These are phyloP conservation scores for Phrynocephalus forsythii DNA, from an alignment of 2,797 vertebrate species.

Conservation along the genomic window DNA sequence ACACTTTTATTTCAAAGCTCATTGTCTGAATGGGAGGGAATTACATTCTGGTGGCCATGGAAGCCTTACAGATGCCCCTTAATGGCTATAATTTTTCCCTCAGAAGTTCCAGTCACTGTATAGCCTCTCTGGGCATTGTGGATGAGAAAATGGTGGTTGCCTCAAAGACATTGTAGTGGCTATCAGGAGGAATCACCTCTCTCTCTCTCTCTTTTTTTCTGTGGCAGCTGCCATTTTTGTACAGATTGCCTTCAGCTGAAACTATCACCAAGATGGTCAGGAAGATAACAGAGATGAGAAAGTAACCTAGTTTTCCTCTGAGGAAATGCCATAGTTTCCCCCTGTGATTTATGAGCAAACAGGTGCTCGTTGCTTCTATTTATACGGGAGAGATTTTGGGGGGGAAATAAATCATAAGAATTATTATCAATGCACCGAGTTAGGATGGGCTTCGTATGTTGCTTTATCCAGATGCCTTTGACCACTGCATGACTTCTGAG, in stretches of 20 bases:
- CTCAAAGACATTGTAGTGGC: no score
- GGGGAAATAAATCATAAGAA: not conserved
- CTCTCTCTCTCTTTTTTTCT: not conserved
- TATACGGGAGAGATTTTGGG: no score
- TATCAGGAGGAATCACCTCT: no score
- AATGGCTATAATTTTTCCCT: no score
- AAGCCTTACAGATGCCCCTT: no score
- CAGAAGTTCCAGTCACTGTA: no score
- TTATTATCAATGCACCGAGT: slow-evolving; percentile 20
- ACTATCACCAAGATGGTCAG: not conserved
- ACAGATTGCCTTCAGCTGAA: not conserved
- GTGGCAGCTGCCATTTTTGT: not conserved
- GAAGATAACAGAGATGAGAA: not conserved
- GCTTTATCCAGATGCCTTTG: slow-evolving; percentile 40
- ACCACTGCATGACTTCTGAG: slow-evolving; percentile 49
- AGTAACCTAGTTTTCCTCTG: not conserved
- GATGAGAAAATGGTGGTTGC: no score
- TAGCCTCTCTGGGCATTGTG: no score
- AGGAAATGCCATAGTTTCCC: not conserved
- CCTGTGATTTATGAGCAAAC: not conserved
- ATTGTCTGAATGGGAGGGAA: no score
- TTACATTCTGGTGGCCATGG: no score
- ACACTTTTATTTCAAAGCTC: no score
- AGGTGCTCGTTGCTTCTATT: not conserved
- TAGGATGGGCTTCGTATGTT: slow-evolving; percentile 5